Conservation (phyloP, 1,140 invertebrate species). For the Cyrtorhinus lividipennis region DNA sequence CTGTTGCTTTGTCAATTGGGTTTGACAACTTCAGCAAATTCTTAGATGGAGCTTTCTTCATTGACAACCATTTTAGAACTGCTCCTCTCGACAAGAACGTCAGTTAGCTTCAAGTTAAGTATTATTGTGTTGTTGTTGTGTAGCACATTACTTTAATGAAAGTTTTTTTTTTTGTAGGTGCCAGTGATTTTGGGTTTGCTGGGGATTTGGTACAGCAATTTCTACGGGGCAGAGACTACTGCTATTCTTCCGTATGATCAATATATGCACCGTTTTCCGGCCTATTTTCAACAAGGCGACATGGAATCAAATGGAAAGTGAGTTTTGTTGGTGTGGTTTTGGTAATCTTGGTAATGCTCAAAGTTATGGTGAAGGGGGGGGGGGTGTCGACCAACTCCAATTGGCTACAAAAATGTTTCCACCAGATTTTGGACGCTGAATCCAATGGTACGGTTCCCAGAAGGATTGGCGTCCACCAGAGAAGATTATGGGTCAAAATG, state of each 20-base stretch:
- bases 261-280: constrained; percentile 95
- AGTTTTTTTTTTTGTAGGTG: constrained; percentile 45
- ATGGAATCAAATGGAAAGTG: constrained; percentile 99
- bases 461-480: too few relatives aligned
- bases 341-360: too few relatives aligned
- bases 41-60: constrained; percentile 75
- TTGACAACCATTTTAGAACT: constrained; percentile 87
- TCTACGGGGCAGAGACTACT: constrained; percentile 89
- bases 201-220: constrained; percentile 94
- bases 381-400: too few relatives aligned
- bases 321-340: constrained; percentile 36
- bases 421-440: too few relatives aligned
- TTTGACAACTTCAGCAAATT: constrained; percentile 93
- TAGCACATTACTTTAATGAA: too few relatives aligned
- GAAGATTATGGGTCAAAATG: too few relatives aligned
- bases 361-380: too few relatives aligned
- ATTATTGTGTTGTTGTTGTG: too few relatives aligned
- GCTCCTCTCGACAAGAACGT: constrained; percentile 91
- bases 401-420: too few relatives aligned
- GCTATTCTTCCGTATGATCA: constrained; percentile 96
- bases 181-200: constrained; percentile 88
- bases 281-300: constrained; percentile 99
- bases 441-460: too few relatives aligned
- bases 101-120: constrained; percentile 32
- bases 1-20: constrained; percentile 85